Conservation (phyloP, 2,888 invertebrate genomes). For the Drymonia ruficornis region DNA sequence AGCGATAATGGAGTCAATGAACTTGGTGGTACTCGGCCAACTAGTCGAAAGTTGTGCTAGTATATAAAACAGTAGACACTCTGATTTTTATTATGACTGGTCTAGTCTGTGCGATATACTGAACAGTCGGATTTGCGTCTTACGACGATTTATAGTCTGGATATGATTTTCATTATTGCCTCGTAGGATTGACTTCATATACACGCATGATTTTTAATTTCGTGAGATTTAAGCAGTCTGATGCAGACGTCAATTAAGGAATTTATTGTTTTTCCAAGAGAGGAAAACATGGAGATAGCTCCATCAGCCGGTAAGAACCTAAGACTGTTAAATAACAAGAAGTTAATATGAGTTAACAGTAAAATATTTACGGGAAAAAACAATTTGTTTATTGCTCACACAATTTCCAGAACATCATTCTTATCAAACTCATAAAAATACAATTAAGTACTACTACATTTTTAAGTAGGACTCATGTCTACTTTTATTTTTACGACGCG, state of each 20-base stretch:
- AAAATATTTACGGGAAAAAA: too few relatives aligned
- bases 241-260: too few relatives aligned
- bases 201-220: background rate
- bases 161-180: background rate
- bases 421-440: too few relatives aligned
- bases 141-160: background rate
- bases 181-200: background rate
- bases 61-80: conserved; percentile 12
- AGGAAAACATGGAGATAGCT: too few relatives aligned
- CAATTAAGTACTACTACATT: too few relatives aligned
- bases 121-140: background rate
- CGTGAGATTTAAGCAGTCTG: background rate
- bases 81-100: conserved; percentile 8
- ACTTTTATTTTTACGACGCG: background rate
- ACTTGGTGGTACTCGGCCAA: conserved; percentile 43
- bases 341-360: too few relatives aligned
- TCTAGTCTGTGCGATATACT: conserved; percentile 1
- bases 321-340: too few relatives aligned
- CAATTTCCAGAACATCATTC: too few relatives aligned
- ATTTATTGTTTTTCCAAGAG: too few relatives aligned
- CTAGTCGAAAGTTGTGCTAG: conserved; percentile 22
- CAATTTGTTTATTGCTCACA: too few relatives aligned
- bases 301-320: too few relatives aligned
- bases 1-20: conserved; percentile 62
- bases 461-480: background rate